Conservation (phyloP, 2,888 invertebrate species). For the Netelia inedita region DNA sequence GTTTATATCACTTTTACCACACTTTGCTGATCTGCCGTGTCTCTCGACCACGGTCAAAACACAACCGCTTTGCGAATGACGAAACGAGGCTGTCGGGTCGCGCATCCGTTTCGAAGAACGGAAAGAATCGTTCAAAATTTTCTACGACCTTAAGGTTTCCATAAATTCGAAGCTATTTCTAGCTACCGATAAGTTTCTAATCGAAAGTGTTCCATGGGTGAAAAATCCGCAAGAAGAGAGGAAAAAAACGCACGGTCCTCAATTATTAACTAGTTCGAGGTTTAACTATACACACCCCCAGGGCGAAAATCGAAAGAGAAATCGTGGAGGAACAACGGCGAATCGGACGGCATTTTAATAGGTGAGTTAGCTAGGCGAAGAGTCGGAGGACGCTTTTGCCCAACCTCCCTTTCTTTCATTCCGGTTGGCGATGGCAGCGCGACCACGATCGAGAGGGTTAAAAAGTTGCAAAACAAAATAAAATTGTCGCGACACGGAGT, state of each 20-base stretch:
- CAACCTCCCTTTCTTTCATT: conserved; percentile 62
- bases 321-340: conserved; percentile 1
- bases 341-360: conserved; percentile 51
- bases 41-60: conserved; percentile 30
- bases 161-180: not conserved
- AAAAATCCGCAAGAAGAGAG: too few species aligned
- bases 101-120: conserved; percentile 46
- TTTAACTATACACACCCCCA: not conserved
- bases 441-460: conserved; percentile 18
- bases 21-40: not conserved
- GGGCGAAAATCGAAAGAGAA: conserved; percentile 38
- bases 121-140: not conserved
- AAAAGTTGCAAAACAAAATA: conserved; percentile 66
- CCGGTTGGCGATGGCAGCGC: not conserved
- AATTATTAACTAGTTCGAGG: not conserved
- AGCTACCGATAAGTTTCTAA: too few species aligned
- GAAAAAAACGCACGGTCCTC: not conserved
- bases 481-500: conserved; percentile 62
- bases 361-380: conserved; percentile 63
- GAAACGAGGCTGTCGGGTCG: conserved; percentile 58
- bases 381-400: conserved; percentile 4
- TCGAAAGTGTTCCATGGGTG: too few species aligned
- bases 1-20: not conserved
- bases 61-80: conserved; percentile 47
- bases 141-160: not conserved